Conservation (phyloP, 2,113 vertebrate species). For the Maccullochella peelii region DNA sequence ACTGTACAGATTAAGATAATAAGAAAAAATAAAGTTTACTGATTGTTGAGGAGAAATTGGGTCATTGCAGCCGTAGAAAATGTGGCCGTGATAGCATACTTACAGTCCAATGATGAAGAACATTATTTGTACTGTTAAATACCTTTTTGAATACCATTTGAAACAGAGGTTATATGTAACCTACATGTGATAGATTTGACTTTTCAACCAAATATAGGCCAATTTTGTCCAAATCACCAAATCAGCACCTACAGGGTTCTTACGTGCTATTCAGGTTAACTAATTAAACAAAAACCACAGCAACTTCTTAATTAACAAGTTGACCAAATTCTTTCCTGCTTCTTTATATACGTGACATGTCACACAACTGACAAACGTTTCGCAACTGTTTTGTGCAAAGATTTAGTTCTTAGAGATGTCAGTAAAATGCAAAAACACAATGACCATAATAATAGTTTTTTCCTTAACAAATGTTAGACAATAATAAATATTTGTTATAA, state of each 20-base stretch:
- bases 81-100: background rate
- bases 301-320: background rate
- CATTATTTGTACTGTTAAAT: background rate
- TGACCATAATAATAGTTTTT: background rate
- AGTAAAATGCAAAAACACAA: background rate
- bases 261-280: background rate
- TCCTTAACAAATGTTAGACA: background rate
- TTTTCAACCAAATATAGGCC: background rate
- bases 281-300: background rate
- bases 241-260: background rate
- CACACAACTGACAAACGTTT: background rate
- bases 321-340: background rate
- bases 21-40: background rate
- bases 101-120: background rate
- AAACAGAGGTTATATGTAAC: background rate
- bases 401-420: background rate
- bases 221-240: background rate
- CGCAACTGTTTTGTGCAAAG: background rate
- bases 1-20: constrained; percentile 1
- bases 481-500: background rate
- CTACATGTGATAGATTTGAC: background rate
- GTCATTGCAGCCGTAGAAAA: constrained; percentile 14
- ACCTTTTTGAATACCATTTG: background rate
- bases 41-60: background rate
- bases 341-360: background rate